Conservation (phyloP, 2,113 vertebrate species). For the Cyanoliseus patagonus region DNA sequence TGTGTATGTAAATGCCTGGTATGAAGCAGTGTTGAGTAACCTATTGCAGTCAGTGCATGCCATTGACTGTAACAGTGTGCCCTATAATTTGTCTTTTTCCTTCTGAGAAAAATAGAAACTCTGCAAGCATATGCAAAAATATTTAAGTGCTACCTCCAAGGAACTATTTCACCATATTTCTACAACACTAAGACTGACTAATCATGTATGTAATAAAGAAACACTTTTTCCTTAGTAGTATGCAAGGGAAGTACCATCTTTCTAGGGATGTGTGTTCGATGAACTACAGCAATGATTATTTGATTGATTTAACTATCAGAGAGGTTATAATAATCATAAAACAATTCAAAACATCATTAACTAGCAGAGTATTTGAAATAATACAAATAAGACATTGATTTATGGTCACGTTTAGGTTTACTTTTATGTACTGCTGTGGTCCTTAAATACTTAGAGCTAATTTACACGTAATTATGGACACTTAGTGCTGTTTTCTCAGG, state of each 20-base stretch:
- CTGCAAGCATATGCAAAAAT: not conserved
- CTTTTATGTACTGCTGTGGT: not conserved
- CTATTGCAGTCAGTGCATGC: not conserved
- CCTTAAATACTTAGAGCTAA: not conserved
- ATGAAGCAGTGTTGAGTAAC: not conserved
- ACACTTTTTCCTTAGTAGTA: not conserved
- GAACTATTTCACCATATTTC: not conserved
- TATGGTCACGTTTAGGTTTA: not conserved
- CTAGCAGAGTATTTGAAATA: conserved; percentile 3
- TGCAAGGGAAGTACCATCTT: not conserved
- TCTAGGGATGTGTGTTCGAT: not conserved
- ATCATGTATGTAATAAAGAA: not conserved
- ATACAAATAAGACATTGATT: conserved; percentile 30
- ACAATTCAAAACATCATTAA: conserved; percentile 36
- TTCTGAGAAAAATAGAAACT: not conserved
- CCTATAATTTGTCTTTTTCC: not conserved
- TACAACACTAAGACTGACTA: not conserved
- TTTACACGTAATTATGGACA: not conserved
- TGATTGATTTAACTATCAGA: conserved; percentile 56
- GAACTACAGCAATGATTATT: conserved; percentile 28
- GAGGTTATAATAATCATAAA: conserved; percentile 55
- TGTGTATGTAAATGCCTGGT: not conserved
- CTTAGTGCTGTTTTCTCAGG: not conserved
- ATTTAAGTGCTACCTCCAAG: not conserved
- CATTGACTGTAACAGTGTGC: not conserved